Base-by-base conservation (phyloP, 2,797 vertebrate species). In the Cyclopterus lumpus region DNA sequence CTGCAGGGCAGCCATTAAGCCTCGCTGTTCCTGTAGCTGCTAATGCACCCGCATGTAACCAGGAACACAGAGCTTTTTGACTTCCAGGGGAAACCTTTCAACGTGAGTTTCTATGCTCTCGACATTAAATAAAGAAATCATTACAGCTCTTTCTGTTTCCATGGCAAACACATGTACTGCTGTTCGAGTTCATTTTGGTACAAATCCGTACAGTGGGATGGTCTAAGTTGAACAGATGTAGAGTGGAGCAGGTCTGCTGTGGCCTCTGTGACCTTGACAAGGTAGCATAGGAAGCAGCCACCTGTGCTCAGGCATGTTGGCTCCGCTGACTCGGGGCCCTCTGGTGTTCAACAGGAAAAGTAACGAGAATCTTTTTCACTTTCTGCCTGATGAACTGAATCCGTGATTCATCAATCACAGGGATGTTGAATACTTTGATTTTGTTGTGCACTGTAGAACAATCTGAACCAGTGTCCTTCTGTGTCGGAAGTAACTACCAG, bases 291-390 rank as follows among this genome's bases (percentile, higher is more conserved):
- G 53, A 82, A 77, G 48, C 76, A 73, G 64, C 75, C 40, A 38
- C 15, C 54, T 73, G 51, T 63, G 75, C 64, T 75, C 61, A 63
- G 57, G 46, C 60, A 77, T 67, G 64, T 54, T 58, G 22, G 65
- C 66, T 58, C 5, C 75, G 70, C n/a, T 36, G 44, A 78, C 46
- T 42, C 12, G n/a, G 67, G 69, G 75, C 80, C 86, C 83, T 75
- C 90, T 91, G 69, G 71, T 88, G 88, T 84, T 83, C 5, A 4
- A 22, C 28, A 53, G 65, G 30, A 64, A 67, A 78, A 82, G 11
- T 40, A 34, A 57, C 26, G 15, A 1, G 15, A 20, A 54, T 48
- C 12, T 46, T 24, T 64, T 61, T 57, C 20, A 64, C 54, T 6
- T 40, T 44, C 26, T 64, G 54, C 46, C 12, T 40, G 9, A 46